Evolutionary conservation across 2,888 invertebrate species (phyloP).

Genomic region (Lagria hirta): DNA sequence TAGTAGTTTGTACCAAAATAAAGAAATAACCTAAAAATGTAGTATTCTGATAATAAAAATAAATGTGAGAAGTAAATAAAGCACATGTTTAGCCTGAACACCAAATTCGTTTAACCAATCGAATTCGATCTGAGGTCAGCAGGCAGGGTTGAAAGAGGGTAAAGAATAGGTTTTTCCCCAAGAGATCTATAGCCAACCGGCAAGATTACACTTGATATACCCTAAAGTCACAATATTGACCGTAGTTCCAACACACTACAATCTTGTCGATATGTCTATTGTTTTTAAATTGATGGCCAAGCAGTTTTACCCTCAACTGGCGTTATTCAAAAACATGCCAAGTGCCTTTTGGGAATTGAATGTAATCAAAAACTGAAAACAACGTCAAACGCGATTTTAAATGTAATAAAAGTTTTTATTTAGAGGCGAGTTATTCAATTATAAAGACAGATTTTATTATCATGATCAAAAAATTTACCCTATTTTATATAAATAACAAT

Average conservation of each 20-base stretch:
- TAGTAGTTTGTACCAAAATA: no score
- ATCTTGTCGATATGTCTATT: conserved; percentile 36
- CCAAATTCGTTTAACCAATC: no score
- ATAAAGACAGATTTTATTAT: no score
- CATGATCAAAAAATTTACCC: no score
- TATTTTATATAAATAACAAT: no score
- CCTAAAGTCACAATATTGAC: conserved; percentile 43
- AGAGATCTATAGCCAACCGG: conserved; percentile 39
- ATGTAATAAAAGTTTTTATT: no score
- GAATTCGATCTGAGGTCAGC: conserved; percentile 36
- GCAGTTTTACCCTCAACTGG: conserved; percentile 22
- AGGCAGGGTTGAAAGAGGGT: conserved; percentile 35
- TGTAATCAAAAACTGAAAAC: conserved; percentile 16
- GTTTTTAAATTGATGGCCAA: conserved; percentile 41
- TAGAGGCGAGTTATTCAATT: no score
- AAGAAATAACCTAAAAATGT: no score
- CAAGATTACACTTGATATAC: conserved; percentile 45
- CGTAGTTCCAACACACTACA: conserved; percentile 35
- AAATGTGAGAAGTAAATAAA: no score
- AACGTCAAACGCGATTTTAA: background rate
- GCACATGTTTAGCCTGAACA: no score
- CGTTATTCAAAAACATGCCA: conserved; percentile 34
- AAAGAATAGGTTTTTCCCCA: conserved; percentile 31
- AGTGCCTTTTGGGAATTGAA: conserved; percentile 33
- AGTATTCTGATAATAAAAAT: no score